Evolutionary conservation across 2,797 vertebrate genomes (phyloP), one percentile per base, ranked within the genome.

Genomic region (Karalla daura): DNA sequence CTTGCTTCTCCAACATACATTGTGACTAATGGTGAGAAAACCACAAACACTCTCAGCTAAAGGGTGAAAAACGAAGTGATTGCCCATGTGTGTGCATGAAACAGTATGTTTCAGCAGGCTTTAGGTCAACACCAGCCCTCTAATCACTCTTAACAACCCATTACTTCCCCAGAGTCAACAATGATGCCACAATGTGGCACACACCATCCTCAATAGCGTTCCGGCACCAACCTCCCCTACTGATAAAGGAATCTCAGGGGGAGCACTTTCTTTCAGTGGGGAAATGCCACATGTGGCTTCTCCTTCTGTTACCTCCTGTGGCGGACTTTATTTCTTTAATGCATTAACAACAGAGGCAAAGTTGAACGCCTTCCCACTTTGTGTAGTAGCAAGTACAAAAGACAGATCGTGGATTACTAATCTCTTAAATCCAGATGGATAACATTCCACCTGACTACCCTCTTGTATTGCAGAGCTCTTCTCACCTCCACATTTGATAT

Each of bases 381-480:
- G 28, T 27, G 6, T 35, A 30, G 41, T 63, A 69, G 52, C 25
- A 47, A 37, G 40, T 32, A 63, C 45, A 49, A 71, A 75, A 70
- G 65, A 49, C 24, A 44, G 46, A 28, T 43, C 40, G 65, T 43
- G 40, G 73, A 72, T 64, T 37, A 49, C 24, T 73, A 81, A 84
- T 84, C 87, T 78, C 33, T 83, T 71, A 78, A 67, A 3, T 76
- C 83, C 47, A 70, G 60, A 76, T 66, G 75, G 75, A 88, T 81
- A 81, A 78, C 67, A 74, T 61, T 45, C 66, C 25, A 66, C 62
- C 74, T 35, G 36, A 62, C 61, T 70, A 49, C 24, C 63, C 56
- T 27, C 18, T 61, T 63, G 47, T 50, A 68, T 70, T 49, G 15
- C 30, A 37, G 37, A 62, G 40, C 30, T 47, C 37, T 59, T 63